These are phyloP conservation scores for Ispidina lecontei DNA, from an alignment of 2,797 vertebrate genomes.

Conservation along the genomic window DNA sequence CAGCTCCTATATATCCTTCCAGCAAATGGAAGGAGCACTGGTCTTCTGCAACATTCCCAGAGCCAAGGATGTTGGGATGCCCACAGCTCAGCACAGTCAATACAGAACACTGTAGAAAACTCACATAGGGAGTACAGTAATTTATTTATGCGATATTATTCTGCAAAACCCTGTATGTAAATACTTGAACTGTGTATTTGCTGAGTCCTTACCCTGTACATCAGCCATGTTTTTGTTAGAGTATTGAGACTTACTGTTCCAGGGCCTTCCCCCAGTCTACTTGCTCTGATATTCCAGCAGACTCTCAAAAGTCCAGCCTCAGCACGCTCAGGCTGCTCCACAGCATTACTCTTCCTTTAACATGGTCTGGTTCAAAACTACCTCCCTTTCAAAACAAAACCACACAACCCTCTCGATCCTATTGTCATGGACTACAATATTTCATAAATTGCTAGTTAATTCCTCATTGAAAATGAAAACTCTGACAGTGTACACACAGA, in stretches of 20 bases:
- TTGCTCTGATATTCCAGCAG: neutral
- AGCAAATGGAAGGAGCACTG: neutral
- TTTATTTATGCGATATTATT: neutral
- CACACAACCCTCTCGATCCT: fast-evolving
- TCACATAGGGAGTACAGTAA: neutral
- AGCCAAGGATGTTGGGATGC: neutral
- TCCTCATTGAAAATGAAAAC: neutral
- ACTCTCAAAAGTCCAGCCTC: neutral
- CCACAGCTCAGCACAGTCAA: neutral
- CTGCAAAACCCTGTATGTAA: neutral
- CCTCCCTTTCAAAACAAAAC: neutral
- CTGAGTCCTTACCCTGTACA: neutral
- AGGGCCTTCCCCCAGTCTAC: fast-evolving
- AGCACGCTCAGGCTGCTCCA: neutral
- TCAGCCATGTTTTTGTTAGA: neutral
- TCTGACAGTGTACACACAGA: neutral
- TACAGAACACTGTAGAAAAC: neutral
- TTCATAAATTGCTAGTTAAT: neutral
- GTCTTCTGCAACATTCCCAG: neutral
- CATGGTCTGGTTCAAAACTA: neutral
- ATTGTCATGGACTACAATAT: neutral
- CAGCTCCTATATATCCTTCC: neutral
- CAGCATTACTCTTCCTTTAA: neutral
- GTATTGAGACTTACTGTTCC: neutral
- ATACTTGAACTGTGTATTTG: neutral